phyloP scores from a whole-genome alignment of 1,140 invertebrate species.

The Caenorhabditis inopinata region DNA sequence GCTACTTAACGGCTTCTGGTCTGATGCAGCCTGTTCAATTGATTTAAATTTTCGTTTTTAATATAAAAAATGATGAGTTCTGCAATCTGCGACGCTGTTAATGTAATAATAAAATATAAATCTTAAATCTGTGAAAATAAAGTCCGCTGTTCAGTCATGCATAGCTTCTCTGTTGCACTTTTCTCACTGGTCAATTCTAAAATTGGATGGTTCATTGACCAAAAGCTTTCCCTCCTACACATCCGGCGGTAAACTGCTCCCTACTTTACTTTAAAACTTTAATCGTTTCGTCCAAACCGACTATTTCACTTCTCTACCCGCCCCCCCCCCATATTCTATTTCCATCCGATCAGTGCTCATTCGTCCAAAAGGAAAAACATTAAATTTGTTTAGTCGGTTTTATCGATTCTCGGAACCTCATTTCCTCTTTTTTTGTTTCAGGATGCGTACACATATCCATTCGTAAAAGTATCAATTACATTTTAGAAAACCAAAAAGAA shows the following conservation, averaged over 20 bases:
- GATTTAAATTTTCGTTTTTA: no score
- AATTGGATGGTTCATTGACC: constrained; percentile 24
- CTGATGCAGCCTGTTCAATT: no score
- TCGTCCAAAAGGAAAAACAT: neutral
- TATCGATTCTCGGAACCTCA: neutral
- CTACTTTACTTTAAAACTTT: neutral
- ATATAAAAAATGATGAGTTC: no score
- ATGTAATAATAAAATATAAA: no score
- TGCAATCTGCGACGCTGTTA: no score
- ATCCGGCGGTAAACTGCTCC: neutral
- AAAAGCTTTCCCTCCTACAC: neutral
- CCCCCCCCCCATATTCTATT: neutral
- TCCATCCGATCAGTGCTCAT: constrained; percentile 11
- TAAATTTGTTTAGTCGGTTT: neutral
- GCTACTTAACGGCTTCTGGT: no score
- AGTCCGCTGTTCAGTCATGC: no score
- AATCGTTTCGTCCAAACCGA: neutral
- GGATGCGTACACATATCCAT: no score
- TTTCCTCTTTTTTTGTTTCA: no score
- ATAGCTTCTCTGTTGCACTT: neutral
- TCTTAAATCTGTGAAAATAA: no score
- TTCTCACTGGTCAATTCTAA: neutral
- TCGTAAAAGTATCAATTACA: constrained; percentile 5
- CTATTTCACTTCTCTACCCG: neutral
- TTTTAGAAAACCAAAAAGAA: no score